These are phyloP conservation scores for Eupithecia vulgata DNA, from an alignment of 2,888 invertebrate genomes.

Conservation along the genomic window DNA sequence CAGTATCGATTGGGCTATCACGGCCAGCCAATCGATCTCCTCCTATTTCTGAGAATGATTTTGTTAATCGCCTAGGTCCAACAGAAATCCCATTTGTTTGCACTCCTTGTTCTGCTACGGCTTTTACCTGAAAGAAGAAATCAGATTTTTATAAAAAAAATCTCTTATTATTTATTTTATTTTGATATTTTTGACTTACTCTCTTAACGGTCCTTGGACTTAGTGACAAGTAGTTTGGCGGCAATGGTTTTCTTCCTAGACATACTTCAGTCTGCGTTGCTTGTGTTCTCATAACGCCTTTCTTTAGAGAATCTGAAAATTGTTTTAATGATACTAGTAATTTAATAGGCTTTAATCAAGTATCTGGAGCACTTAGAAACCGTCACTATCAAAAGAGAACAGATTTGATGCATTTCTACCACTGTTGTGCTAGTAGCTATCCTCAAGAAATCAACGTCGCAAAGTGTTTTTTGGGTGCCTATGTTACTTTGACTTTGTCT, in stretches of 20 bases:
- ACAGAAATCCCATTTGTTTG: constrained; percentile 91
- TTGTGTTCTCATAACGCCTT: constrained; percentile 95
- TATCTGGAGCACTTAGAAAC: too few species aligned
- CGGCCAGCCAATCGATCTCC: constrained; percentile 69
- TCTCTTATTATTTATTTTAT: background rate
- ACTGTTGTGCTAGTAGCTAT: too few species aligned
- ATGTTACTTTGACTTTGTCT: too few species aligned
- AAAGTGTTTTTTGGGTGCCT: too few species aligned
- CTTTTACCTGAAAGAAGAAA: constrained; percentile 86
- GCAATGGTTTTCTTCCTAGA: constrained; percentile 87
- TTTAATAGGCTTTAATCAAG: too few species aligned
- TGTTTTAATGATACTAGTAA: background rate
- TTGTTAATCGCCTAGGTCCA: constrained; percentile 88
- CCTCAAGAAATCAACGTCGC: too few species aligned
- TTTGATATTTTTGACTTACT: constrained; percentile 70
- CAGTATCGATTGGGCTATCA: constrained; percentile 63
- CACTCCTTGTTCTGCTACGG: constrained; percentile 93
- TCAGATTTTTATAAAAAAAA: background rate
- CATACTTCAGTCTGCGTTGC: constrained; percentile 95
- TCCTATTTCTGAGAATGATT: constrained; percentile 92
- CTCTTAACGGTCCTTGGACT: constrained; percentile 93
- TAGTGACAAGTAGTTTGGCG: constrained; percentile 88
- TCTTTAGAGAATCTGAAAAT: constrained; percentile 90
- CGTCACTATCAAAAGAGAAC: too few species aligned
- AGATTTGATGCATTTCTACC: too few species aligned